Percentiles rank a stretch among this genome's conserved stretches.
Conservation (phyloP, 2,888 invertebrate species). For the Pecten maximus region DNA sequence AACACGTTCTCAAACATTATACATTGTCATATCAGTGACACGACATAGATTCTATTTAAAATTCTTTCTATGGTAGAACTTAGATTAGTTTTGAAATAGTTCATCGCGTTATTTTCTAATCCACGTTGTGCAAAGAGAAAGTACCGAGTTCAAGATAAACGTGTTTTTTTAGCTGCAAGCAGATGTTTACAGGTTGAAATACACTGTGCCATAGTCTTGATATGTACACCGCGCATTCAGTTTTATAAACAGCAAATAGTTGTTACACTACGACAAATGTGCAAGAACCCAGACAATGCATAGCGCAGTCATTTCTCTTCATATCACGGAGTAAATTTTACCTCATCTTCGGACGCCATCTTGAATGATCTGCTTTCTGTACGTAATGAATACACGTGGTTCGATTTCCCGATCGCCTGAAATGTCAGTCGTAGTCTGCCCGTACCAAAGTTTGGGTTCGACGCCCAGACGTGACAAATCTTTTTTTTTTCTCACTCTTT, state of each 20-base stretch:
- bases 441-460: neutral
- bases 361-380: neutral
- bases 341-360: slow-evolving; percentile 29
- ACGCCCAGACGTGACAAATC: neutral
- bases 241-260: neutral
- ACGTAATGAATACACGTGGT: slow-evolving; percentile 30
- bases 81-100: neutral
- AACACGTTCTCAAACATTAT: neutral
- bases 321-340: neutral
- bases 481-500: neutral
- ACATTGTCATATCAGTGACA: neutral
- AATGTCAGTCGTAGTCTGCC: neutral
- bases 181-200: neutral
- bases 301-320: neutral
- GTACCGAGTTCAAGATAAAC: neutral
- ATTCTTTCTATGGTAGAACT: neutral
- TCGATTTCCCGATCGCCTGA: neutral
- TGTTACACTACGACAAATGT: neutral
- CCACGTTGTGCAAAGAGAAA: neutral
- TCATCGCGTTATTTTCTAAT: neutral
- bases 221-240: neutral
- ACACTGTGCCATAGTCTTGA: neutral
- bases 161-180: neutral
- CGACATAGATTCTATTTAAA: neutral
- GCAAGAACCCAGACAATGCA: neutral